These are phyloP conservation scores for Athripsodes cinereus DNA, from an alignment of 2,888 invertebrate species.

Conservation along the genomic window DNA sequence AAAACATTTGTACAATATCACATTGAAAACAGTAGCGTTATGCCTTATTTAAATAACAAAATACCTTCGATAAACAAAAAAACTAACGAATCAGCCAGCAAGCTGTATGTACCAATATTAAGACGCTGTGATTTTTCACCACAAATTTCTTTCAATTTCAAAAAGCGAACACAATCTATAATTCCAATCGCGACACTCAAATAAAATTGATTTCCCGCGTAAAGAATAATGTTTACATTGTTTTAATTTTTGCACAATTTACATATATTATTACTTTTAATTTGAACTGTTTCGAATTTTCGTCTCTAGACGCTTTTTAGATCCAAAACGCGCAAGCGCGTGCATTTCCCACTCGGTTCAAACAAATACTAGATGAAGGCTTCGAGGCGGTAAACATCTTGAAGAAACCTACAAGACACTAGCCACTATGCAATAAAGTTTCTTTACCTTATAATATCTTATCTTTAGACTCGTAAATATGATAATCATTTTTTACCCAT, in stretches of 20 bases:
- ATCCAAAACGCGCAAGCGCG: constrained; percentile 14
- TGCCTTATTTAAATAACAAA: too few species aligned
- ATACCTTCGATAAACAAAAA: too few species aligned
- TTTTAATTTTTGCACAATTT: neutral
- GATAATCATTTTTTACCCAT: neutral
- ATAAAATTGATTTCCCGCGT: constrained; percentile 12
- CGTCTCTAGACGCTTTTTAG: too few species aligned
- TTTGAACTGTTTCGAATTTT: neutral
- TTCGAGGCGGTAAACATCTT: neutral
- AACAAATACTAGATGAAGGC: constrained; percentile 10
- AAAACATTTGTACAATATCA: too few species aligned
- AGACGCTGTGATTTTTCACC: too few species aligned
- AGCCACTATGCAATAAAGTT: neutral
- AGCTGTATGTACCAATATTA: too few species aligned
- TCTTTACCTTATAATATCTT: neutral
- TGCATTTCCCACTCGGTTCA: constrained; percentile 5
- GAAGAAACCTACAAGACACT: neutral
- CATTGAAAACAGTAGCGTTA: too few species aligned
- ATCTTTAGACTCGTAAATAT: neutral
- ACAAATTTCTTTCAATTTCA: too few species aligned
- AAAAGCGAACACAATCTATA: too few species aligned
- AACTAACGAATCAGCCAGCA: too few species aligned
- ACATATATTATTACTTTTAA: constrained; percentile 9
- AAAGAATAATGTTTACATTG: constrained; percentile 10
- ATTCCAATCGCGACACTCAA: too few species aligned